phyloP scores from a whole-genome alignment of 2,797 vertebrate genomes.

The Glyptemys insculpta region DNA sequence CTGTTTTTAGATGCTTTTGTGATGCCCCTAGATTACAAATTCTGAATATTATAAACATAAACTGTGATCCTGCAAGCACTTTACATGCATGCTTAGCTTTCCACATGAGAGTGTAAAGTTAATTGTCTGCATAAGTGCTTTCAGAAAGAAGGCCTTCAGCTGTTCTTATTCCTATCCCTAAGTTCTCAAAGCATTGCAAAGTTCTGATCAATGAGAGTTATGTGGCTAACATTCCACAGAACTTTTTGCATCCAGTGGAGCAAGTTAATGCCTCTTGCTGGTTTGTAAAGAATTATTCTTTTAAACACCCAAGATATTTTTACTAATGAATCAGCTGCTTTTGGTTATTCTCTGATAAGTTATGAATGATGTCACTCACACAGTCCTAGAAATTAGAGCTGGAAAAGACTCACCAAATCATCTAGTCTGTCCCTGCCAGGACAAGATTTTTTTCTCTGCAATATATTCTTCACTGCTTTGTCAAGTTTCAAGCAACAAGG shows the following conservation, averaged over 20 bases:
- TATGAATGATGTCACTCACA: background rate
- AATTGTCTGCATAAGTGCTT: fast-evolving
- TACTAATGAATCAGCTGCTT: conserved; percentile 13
- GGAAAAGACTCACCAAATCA: conserved; percentile 20
- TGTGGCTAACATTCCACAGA: background rate
- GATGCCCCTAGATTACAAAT: conserved; percentile 41
- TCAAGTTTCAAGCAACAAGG: conserved; percentile 8
- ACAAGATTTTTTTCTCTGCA: background rate
- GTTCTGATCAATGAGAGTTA: background rate
- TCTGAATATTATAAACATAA: conserved; percentile 46
- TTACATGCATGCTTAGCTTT: background rate
- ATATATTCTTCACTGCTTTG: background rate
- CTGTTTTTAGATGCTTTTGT: conserved; percentile 3
- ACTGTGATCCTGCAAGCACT: conserved; percentile 22
- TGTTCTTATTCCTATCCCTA: background rate
- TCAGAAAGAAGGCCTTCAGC: background rate
- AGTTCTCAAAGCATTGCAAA: background rate
- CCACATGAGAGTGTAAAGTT: background rate
- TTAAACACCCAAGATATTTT: background rate
- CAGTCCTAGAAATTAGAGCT: background rate
- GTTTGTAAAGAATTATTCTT: background rate
- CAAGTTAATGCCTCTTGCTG: background rate
- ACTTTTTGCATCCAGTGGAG: background rate
- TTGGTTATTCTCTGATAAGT: background rate
- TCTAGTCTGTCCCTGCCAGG: background rate